A percentile compares a stretch with the other conserved stretches of the same genome.
These are phyloP conservation scores for Alloplasta piceator DNA, from an alignment of 2,888 invertebrate genomes.

Conservation along the genomic window DNA sequence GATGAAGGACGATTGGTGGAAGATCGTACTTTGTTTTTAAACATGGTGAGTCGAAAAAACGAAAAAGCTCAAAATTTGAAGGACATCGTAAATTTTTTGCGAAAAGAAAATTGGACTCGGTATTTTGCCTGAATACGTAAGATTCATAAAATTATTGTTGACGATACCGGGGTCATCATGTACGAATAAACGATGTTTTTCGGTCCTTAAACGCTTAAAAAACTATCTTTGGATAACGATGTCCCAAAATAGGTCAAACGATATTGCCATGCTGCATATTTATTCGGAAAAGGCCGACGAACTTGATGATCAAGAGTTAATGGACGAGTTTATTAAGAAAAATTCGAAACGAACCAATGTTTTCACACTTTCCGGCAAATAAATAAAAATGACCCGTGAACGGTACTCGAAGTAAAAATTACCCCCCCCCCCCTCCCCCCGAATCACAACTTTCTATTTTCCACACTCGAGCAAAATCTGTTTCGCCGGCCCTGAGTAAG, in stretches of 20 bases:
- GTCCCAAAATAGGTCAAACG: not conserved
- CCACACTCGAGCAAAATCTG: too few species aligned
- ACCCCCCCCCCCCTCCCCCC: not conserved
- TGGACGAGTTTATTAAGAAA: too few species aligned
- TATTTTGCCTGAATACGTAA: conserved; percentile 2
- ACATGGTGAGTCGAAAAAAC: conserved; percentile 1
- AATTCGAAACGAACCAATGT: too few species aligned
- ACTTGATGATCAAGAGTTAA: too few species aligned
- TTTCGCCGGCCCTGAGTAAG: too few species aligned
- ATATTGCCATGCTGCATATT: too few species aligned
- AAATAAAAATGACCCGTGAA: not conserved
- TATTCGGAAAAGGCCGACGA: too few species aligned
- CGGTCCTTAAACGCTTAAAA: not conserved
- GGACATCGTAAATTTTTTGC: not conserved
- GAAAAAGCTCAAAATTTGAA: not conserved
- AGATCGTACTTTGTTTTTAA: not conserved
- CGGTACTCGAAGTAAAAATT: not conserved
- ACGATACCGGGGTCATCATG: not conserved
- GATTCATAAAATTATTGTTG: not conserved
- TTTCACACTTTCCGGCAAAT: too few species aligned
- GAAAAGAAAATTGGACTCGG: not conserved
- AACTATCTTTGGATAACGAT: not conserved
- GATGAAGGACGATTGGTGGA: not conserved
- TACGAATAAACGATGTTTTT: not conserved
- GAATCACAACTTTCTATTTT: too few species aligned